A percentile compares a stretch with the other conserved stretches of the same genome.
These are phyloP conservation scores for Pongo pygmaeus DNA, from an alignment of 2,113 vertebrate genomes.

Conservation along the genomic window DNA sequence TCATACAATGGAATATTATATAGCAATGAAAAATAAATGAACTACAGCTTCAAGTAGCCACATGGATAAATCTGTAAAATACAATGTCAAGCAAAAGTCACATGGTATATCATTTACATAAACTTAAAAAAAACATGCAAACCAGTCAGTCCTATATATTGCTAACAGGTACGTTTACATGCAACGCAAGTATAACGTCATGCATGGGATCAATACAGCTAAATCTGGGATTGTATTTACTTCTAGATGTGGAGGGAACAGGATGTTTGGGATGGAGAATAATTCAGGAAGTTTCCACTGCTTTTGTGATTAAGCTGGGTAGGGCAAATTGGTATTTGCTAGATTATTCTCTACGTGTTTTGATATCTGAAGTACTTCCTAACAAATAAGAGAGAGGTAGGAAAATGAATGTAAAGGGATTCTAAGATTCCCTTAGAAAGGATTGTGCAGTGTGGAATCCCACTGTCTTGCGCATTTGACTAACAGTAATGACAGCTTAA, in stretches of 20 bases:
- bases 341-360: neutral
- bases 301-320: neutral
- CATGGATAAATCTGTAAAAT: neutral
- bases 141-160: neutral
- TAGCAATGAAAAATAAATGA: neutral
- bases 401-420: neutral
- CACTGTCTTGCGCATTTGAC: neutral
- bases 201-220: neutral
- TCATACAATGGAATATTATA: neutral
- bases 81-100: neutral
- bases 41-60: neutral
- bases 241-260: neutral
- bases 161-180: neutral
- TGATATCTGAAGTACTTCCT: neutral
- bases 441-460: neutral
- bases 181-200: neutral
- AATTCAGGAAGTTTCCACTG: fast-evolving
- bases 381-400: neutral
- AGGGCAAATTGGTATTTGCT: neutral
- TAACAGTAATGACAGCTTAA: neutral
- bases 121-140: neutral
- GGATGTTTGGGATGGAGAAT: neutral
- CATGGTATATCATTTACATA: neutral
- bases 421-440: neutral
- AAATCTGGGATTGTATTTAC: neutral